A percentile compares a stretch with the other conserved stretches of the same genome.
phyloP scores from a whole-genome alignment of 2,797 vertebrate genomes.

The Platyrinchus mystaceus region DNA sequence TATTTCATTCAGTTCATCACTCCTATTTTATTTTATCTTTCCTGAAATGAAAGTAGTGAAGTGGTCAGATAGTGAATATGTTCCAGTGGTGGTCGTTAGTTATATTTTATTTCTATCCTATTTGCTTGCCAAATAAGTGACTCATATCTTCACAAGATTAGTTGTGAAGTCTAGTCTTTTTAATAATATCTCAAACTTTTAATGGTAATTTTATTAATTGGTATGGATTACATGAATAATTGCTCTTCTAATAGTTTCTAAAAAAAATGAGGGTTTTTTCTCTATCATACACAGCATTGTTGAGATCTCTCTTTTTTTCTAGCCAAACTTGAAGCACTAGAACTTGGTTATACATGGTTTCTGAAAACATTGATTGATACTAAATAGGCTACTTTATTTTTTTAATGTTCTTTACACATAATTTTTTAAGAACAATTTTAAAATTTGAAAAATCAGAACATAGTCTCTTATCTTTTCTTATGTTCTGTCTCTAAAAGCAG shows the following conservation, averaged over 20 bases:
- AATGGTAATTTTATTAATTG: neutral
- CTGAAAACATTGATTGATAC: neutral
- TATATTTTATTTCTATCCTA: neutral
- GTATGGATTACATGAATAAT: neutral
- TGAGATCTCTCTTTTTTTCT: neutral
- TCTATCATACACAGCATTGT: rapidly evolving
- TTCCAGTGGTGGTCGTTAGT: neutral
- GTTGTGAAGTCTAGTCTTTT: neutral
- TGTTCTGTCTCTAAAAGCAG: neutral
- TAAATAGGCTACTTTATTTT: neutral
- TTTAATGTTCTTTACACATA: neutral
- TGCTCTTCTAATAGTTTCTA: neutral
- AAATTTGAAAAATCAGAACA: neutral
- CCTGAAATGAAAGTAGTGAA: neutral
- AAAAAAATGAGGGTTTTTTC: rapidly evolving
- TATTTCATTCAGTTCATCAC: neutral
- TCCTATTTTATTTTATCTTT: neutral
- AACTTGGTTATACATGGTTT: neutral
- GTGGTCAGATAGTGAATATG: neutral
- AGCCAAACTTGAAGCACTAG: neutral
- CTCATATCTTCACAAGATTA: neutral
- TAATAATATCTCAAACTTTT: neutral
- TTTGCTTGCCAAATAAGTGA: neutral
- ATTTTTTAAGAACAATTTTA: neutral
- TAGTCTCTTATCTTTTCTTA: neutral